phyloP scores from a whole-genome alignment of 2,113 vertebrate genomes.

The Nothocercus julius region DNA sequence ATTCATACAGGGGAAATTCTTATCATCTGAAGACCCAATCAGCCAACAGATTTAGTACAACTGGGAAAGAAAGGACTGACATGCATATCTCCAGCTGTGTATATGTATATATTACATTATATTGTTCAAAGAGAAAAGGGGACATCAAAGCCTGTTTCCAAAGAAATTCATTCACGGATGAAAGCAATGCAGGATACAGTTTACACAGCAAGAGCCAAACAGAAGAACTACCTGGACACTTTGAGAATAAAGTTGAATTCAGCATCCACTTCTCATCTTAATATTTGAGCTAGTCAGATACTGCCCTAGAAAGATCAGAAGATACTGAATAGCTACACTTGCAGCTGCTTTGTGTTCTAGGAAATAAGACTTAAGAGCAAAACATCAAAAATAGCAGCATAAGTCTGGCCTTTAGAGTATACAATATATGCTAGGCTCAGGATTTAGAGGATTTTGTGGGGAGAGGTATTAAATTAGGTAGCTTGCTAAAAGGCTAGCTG shows the following conservation, averaged over 20 bases:
- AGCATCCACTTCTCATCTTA: neutral
- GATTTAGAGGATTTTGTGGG: neutral
- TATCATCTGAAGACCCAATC: neutral
- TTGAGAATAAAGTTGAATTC: neutral
- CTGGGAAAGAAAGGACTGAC: neutral
- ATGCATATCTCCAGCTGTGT: neutral
- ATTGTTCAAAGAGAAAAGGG: neutral
- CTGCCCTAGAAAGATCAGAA: neutral
- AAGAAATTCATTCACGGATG: neutral
- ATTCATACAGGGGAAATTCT: neutral
- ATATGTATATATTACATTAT: neutral
- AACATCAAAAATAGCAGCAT: neutral
- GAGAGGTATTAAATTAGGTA: neutral
- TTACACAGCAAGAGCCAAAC: neutral
- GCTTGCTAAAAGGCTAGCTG: neutral
- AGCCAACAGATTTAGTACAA: neutral
- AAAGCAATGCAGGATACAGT: neutral
- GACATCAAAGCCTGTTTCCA: neutral
- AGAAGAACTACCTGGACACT: neutral
- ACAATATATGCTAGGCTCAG: neutral
- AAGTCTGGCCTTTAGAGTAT: neutral
- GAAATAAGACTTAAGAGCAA: neutral
- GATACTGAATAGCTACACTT: neutral
- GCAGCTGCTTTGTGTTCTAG: neutral
- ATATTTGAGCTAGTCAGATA: neutral